phyloP scores from a whole-genome alignment of 2,888 invertebrate species.

The Parascotia fuliginaria region DNA sequence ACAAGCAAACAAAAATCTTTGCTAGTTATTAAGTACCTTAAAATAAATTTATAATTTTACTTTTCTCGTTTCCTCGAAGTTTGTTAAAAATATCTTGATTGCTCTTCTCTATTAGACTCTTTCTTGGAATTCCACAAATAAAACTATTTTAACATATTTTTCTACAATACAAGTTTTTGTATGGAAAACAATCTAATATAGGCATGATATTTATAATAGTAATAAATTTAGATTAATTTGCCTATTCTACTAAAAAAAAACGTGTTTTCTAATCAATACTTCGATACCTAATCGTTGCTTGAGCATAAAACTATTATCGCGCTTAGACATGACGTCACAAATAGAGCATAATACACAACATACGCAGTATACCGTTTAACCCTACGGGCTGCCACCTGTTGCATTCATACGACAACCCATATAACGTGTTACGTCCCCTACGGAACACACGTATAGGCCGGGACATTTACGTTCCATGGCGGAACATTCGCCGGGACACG shows the following conservation, averaged over 20 bases:
- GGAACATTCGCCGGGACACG: slow-evolving; percentile 51
- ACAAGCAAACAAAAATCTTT: no score
- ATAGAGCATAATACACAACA: slow-evolving; percentile 57
- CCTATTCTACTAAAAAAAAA: no score
- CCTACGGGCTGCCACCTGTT: slow-evolving; percentile 84
- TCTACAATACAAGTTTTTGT: neutral
- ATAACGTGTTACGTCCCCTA: slow-evolving; percentile 57
- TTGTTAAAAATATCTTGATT: neutral
- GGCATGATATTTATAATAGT: no score
- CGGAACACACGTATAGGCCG: slow-evolving; percentile 52
- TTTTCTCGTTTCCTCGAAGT: neutral
- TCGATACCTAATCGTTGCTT: no score
- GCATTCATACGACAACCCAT: slow-evolving; percentile 74
- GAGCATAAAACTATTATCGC: no score
- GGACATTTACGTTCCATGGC: slow-evolving; percentile 37
- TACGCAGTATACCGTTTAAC: slow-evolving; percentile 68
- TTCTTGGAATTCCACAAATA: neutral
- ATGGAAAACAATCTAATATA: no score
- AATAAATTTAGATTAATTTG: no score
- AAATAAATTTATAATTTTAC: neutral
- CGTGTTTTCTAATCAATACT: no score
- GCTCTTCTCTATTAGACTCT: neutral
- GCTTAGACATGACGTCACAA: slow-evolving; percentile 1
- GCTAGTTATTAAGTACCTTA: no score
- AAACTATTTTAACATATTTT: neutral